A percentile compares a stretch with the other conserved stretches of the same genome.
Conservation (phyloP, 2,888 invertebrate species). For the Cotesia congregata region DNA sequence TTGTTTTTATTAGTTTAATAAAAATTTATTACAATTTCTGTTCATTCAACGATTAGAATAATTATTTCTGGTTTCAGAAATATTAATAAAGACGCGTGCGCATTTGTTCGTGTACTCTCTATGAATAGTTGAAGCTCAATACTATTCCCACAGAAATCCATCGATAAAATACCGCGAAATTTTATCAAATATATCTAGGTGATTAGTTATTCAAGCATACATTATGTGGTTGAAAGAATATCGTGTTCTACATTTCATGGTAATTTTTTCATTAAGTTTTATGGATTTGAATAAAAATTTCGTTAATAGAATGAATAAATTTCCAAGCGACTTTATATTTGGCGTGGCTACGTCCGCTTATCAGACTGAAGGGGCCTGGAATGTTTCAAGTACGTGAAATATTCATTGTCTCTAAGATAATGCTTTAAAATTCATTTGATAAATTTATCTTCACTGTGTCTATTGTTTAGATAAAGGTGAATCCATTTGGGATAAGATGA, state of each 20-base stretch:
- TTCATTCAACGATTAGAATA: no score
- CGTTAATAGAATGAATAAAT: slow-evolving; percentile 50
- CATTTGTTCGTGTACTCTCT: background rate
- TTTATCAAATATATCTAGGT: background rate
- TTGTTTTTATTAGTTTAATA: background rate
- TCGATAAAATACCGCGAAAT: background rate
- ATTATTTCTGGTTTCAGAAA: no score
- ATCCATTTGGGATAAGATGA: slow-evolving; percentile 79
- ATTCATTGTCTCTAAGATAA: background rate
- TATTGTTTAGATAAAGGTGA: slow-evolving; percentile 74
- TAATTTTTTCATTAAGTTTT: background rate
- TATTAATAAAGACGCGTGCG: no score
- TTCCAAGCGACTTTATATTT: slow-evolving; percentile 75
- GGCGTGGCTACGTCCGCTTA: slow-evolving; percentile 76
- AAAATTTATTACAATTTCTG: background rate
- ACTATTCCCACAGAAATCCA: background rate
- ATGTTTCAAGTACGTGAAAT: slow-evolving; percentile 62
- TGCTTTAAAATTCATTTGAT: background rate
- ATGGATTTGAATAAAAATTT: background rate
- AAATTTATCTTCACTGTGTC: background rate
- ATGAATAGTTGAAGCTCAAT: background rate
- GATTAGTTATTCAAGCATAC: background rate
- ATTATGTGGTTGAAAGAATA: background rate
- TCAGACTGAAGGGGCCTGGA: slow-evolving; percentile 77
- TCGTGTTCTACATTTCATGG: background rate